Evolutionary conservation across 1,140 invertebrate species (phyloP), one percentile per base, ranked within the genome.

Genomic region (Ceratosolen fusciceps): DNA sequence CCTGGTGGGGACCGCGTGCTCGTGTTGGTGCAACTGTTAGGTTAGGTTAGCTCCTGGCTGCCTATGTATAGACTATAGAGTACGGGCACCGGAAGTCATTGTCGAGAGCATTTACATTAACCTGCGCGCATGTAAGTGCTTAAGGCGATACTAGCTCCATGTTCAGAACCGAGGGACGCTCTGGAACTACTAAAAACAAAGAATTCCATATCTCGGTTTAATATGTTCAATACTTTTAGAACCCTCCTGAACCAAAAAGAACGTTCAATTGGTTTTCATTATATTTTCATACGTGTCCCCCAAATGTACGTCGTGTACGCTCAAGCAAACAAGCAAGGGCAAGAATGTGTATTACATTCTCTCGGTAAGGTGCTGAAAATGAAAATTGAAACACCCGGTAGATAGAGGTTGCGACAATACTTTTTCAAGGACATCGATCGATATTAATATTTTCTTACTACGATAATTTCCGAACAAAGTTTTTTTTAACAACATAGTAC

Each of bases 71-170:
- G 70, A 70, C 16, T 52, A 29, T 34, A 37, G 19, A 54, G 19
- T 60, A 14, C 1, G 39, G 31, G 39, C 68, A 75, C 83, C 82
- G 83, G 82, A 86, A 85, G 75, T 84, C 76, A 67, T 72, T 62
- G 52, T 39, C 67, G n/a, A 7, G 49, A 70, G 24, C 31, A 43
- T 26, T 68, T 56, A 67, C 16, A 67, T 47, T 75, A 8, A 8
- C 7, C 56, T 43, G 37, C 37, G 10, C 34, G 16, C 31, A 24
- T 68, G 37, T 47, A 65, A 24, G 54, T n/a, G 68, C 3, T 16
- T 9, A 0, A 12, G 9, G 2, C 24, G 77, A 79, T 37, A 1
- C 19, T n/a, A 79, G 77, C 77, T 60, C 77, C 71, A 43, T 26
- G 5, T 2, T 37, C 3, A 24, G 10, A 2, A 9, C 47, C 34